phyloP scores from a whole-genome alignment of 2,888 invertebrate genomes.

The Bugulina stolonifera region DNA sequence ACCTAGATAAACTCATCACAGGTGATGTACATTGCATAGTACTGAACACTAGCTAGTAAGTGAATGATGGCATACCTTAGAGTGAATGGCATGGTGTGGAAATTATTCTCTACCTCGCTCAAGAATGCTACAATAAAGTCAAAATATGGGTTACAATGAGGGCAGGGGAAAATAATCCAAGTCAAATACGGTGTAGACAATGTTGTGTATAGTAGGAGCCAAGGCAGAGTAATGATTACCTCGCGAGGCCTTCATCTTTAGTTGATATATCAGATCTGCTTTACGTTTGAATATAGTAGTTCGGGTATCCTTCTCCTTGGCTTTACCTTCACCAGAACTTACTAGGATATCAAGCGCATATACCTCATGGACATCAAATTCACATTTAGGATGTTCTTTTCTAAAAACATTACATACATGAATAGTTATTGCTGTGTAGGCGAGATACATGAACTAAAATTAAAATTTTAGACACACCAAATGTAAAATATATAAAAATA shows the following conservation, averaged over 20 bases:
- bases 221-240: constrained; percentile 40
- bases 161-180: too few species aligned
- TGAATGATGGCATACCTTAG: constrained; percentile 63
- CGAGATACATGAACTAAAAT: too few species aligned
- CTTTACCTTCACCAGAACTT: constrained; percentile 85
- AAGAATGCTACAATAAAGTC: constrained; percentile 55
- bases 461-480: too few species aligned
- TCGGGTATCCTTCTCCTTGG: constrained; percentile 73
- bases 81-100: constrained; percentile 95
- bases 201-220: background rate
- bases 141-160: too few species aligned
- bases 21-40: too few species aligned
- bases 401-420: too few species aligned
- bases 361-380: constrained; percentile 91
- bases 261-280: constrained; percentile 81
- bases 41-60: too few species aligned
- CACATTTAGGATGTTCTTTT: constrained; percentile 93
- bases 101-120: constrained; percentile 61
- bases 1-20: too few species aligned
- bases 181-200: too few species aligned
- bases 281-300: constrained; percentile 98
- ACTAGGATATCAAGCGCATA: constrained; percentile 97
- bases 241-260: constrained; percentile 93
- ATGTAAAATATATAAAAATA: too few species aligned
- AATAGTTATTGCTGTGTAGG: too few species aligned